Evolutionary conservation across 2,797 vertebrate species (phyloP), one percentile per base, ranked within the genome.

Genomic region (Megalops cyprinoides): DNA sequence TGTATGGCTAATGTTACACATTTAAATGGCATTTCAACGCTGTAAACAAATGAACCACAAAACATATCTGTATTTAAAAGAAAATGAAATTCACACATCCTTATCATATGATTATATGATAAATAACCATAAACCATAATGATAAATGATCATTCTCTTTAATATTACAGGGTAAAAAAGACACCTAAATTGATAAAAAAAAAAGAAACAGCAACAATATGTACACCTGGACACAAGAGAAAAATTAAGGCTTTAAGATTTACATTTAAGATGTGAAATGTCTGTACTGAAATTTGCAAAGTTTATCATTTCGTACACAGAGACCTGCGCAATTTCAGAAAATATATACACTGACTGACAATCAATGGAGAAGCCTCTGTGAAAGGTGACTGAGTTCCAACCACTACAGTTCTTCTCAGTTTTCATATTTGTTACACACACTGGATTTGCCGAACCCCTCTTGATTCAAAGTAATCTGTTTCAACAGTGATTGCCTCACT

Each of bases 191-290:
- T 23, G 34, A 3, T 76, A 39, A 77, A 51, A 49, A 65, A 65
- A 37, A 10, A 65, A 9, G 10, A 48, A 4, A 48, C 46, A 48
- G 4, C 4, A 69, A 77, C 37, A 78, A 81, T 77, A 81, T 81
- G 25, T 81, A 81, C 75, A 81, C 37, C 80, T 81, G 56, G 25
- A 28, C 71, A 39, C 28, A 81, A 67, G 71, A 53, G 31, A 51
- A 18, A 25, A 62, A 58, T 55, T 51, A 8, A 37, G 23, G 58
- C 23, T 25, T 3, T 60, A 60, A 60, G 53, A 23, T 42, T 77
- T 60, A 9, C 28, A 51, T 55, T 55, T 20, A 34, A 76, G n/a
- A n/a, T n/a, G 51, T 14, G 0, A 74, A 53, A 25, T 74, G 42
- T 28, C 31, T 34, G 42, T 34, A 25, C 55, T 75, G 18, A 44